These are phyloP conservation scores for Plodia interpunctella DNA, from an alignment of 1,140 invertebrate species.

Conservation along the genomic window DNA sequence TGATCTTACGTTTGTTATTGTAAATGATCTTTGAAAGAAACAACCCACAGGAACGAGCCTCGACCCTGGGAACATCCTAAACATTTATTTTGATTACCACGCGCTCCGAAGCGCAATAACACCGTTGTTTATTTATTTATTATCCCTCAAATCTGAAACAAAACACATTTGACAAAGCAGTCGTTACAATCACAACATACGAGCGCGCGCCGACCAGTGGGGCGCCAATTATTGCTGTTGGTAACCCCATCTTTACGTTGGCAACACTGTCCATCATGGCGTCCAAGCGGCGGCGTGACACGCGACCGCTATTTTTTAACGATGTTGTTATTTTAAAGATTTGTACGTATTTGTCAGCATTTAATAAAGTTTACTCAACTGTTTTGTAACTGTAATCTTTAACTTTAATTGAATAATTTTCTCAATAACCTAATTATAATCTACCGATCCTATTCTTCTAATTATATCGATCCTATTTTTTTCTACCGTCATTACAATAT, in stretches of 20 bases:
- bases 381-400: too few species aligned
- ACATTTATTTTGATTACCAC: background rate
- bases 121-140: slow-evolving; percentile 5
- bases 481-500: too few species aligned
- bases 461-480: too few species aligned
- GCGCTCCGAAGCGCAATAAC: background rate
- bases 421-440: too few species aligned
- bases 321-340: background rate
- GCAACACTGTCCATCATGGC: slow-evolving; percentile 3
- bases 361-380: too few species aligned
- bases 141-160: slow-evolving; percentile 6
- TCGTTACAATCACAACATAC: slow-evolving; percentile 4
- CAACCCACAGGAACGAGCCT: background rate
- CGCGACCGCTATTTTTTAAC: background rate
- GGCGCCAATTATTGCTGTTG: slow-evolving; percentile 1
- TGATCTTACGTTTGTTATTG: too few species aligned
- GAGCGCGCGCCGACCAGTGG: slow-evolving; percentile 1
- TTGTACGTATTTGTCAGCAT: too few species aligned
- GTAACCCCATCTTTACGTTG: background rate
- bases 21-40: too few species aligned
- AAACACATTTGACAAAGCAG: slow-evolving; percentile 4
- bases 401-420: too few species aligned
- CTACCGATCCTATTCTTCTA: too few species aligned
- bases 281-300: slow-evolving; percentile 1
- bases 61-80: background rate